Evolutionary conservation across 2,113 vertebrate species (phyloP).

Genomic region (Phyllostomus discolor): DNA sequence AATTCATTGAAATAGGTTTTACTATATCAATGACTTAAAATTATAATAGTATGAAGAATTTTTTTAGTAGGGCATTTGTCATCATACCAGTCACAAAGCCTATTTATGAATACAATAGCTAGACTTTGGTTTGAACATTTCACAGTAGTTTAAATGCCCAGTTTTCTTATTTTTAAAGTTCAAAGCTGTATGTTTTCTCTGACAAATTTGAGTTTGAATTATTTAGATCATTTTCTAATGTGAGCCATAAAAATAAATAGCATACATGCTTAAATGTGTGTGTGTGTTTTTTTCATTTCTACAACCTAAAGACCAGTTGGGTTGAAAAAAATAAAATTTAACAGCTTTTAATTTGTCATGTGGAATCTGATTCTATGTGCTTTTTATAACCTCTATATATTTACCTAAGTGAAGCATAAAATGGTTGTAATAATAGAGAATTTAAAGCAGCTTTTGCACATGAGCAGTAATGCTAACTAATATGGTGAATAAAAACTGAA

Average conservation of each 20-base stretch:
- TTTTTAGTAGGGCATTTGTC: background rate
- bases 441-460: slow-evolving; percentile 71
- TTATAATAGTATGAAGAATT: slow-evolving; percentile 2
- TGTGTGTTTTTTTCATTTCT: slow-evolving; percentile 56
- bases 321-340: slow-evolving; percentile 73
- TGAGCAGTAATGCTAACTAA: slow-evolving; percentile 71
- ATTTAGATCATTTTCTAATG: slow-evolving; percentile 58
- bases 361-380: slow-evolving; percentile 63
- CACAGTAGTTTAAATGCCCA: background rate
- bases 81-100: background rate
- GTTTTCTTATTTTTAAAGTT: slow-evolving; percentile 3
- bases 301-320: slow-evolving; percentile 56
- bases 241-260: slow-evolving; percentile 59
- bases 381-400: slow-evolving; percentile 74
- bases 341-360: slow-evolving; percentile 75
- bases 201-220: slow-evolving; percentile 56
- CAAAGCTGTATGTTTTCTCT: slow-evolving; percentile 18
- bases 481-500: slow-evolving; percentile 49
- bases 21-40: background rate
- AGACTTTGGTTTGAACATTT: slow-evolving; percentile 20
- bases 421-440: slow-evolving; percentile 69
- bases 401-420: slow-evolving; percentile 74
- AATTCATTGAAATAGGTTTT: slow-evolving; percentile 19
- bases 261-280: slow-evolving; percentile 35
- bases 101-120: background rate